A percentile compares a stretch with the other conserved stretches of the same genome.
phyloP scores from a whole-genome alignment of 2,888 invertebrate genomes.

The Himalopsyche japonica region DNA sequence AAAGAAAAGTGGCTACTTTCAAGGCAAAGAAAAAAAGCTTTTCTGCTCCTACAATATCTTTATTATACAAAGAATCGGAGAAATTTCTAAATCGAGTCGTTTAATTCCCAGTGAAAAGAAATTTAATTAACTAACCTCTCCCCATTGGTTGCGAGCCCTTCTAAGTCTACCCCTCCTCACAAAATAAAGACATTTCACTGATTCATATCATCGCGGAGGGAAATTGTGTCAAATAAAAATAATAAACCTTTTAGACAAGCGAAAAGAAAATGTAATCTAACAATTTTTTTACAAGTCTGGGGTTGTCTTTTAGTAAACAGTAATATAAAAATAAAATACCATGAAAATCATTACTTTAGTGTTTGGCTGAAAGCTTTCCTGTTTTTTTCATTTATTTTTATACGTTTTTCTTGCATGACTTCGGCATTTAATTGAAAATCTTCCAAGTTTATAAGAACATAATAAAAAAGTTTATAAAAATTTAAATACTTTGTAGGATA shows the following conservation, averaged over 20 bases:
- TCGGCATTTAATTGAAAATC: no score
- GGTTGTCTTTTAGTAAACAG: background rate
- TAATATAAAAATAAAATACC: background rate
- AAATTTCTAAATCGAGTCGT: slow-evolving; percentile 28
- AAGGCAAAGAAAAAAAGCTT: background rate
- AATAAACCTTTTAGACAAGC: background rate
- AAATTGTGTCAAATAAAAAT: background rate
- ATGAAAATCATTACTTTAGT: background rate
- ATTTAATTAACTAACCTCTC: slow-evolving; percentile 23
- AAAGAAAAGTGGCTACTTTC: background rate
- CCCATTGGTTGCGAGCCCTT: background rate
- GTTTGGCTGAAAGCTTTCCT: background rate
- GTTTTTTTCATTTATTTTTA: no score
- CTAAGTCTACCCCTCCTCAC: background rate
- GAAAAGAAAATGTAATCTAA: background rate
- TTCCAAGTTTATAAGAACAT: no score
- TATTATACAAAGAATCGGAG: slow-evolving; percentile 2
- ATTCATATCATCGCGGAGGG: background rate
- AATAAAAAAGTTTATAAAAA: no score
- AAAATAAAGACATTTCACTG: background rate
- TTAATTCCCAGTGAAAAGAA: slow-evolving; percentile 24
- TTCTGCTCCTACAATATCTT: background rate
- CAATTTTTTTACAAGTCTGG: background rate
- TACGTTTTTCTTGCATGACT: no score
- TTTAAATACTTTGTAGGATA: no score